Evolutionary conservation across 2,888 invertebrate genomes (phyloP), one percentile per base, ranked within the genome.

Genomic region (Tinea trinotella): DNA sequence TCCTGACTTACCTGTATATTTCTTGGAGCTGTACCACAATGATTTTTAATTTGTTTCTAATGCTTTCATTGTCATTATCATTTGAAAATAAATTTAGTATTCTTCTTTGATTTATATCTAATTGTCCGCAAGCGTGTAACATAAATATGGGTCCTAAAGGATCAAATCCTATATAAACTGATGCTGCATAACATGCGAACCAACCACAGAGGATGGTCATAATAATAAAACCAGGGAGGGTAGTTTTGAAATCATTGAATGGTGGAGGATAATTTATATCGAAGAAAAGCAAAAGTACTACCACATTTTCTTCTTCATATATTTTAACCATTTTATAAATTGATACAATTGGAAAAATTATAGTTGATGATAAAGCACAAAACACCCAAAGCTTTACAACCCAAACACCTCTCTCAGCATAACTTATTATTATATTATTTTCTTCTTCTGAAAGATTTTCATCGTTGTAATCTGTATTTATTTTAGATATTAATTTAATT

Each of bases 111-210:
- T 76, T 62, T n/a, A 83, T 56, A 15, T 76, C 69, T 2, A 80
- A 57, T 54, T 81, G 79, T 2, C 79, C 78, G 57, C 79, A 76
- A 3, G 64, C 61, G 54, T 83, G 80, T 20, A 77, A 56, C 58
- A 77, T 64, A 56, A 77, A 73, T 61, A 79, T 76, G 0, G 77
- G 76, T 0, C 74, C 68, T n/a, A 83, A 56, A 1, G 81, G 72
- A 62, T 83, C 82, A 57, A 80, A 81, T 2, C 74, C 74, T 0
- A 72, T 59, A 18, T 70, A 76, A 59, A 75, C 64, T 0, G 67
- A 55, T 0, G 61, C 55, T 0, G 72, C 67, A 53, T 67, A 74
- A 0, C 58, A 15, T 54, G 60, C 72, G 44, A 74, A 76, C 9
- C 59, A n/a, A 1, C 67, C 50, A 52, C 59, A 60, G 2, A 66